Base-by-base conservation (phyloP, 1,140 invertebrate genomes). In the Apis cerana region DNA sequence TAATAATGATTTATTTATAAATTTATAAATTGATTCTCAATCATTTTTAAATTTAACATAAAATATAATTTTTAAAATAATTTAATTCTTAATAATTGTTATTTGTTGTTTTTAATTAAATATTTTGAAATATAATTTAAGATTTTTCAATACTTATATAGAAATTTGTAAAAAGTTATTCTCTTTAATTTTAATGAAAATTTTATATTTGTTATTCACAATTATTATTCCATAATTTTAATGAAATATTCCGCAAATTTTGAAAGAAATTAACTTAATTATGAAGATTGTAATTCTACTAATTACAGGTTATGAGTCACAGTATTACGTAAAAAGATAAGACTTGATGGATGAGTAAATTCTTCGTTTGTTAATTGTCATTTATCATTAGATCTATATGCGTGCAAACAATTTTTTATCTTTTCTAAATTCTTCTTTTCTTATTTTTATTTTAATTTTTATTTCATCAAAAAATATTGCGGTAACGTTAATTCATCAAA, bases 301-400 rank as follows among this genome's bases (percentile, higher is more conserved):
- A 48, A 68, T 50, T 68, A 50, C 21, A 1, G 0, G 2, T 48
- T 68, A 10, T 5, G 7, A 68, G 12, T 48, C 12, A 7, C 10
- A 68, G 50, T 23, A 50, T 68, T 68, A 50, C 21, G 43, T 68
- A 68, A 68, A 48, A 19, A 61, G 58, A 61, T 61, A 61, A 61
- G 21, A 21, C 11, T 21, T 61, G 58, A 50, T 13, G 12, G 12
- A 2, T 15, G 21, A 13, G 12, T 11, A 48, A 11, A 19, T 0
- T 67, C 64, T 67, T 33, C 17, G 8, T 43, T 27, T 12, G 8
- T 43, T 67, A 43, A 43, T 43, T 43, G 5, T 12, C 64, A 17
- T 43, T 8, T 1, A 43, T 68, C 65, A 15, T 13, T 68, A 12
- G 48, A n/a, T 68, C 13, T 68, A 68, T 19, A 21, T 11, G 27